Base-by-base conservation (phyloP, 2,888 invertebrate species). In the Heliconius sara region DNA sequence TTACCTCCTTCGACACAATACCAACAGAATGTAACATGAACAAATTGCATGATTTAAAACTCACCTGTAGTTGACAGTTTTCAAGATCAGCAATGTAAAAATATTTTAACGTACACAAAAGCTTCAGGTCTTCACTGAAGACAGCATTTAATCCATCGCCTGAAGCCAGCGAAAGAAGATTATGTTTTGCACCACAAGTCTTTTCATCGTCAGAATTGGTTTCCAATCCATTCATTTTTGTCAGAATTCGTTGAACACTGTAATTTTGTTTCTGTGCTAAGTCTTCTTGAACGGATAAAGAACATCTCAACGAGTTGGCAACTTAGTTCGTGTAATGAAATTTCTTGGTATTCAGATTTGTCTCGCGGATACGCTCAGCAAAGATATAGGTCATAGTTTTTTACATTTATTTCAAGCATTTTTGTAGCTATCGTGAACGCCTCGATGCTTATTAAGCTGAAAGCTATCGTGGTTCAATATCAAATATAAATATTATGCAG, bases 151-250 rank as follows among this genome's bases (percentile, higher is more conserved):
- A 83, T 78, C 79, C 79, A 76, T 52, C 22, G 67, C 72, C 80
- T 72, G 72, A 79, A 78, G 60, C 57, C 68, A 63, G 68, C 76
- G 83, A 81, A 86, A 87, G 84, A 82, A 88, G 89, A 90, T 90
- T 89, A 89, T 82, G 82, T 78, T 80, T 81, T 85, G 85, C 84
- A 85, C 85, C 85, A 82, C 84, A 84, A 88, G 86, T 60, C 88
- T 87, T 88, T 88, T 85, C 85, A 85, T 84, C 85, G 83, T 84
- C 83, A 85, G 87, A 89, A 88, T 88, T 87, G 88, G 86, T 88
- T 89, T 86, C 85, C 87, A 86, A 87, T 87, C 87, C 84, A 73
- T 78, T 78, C 73, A 22, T 19, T 73, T 77, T 78, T 78, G 78
- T 68, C 74, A 74, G 67, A 78, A 78, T 43, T 60, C 73, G 86